Evolutionary conservation across 2,113 vertebrate genomes (phyloP), one percentile per base, ranked within the genome.

Genomic region (Ancistrus triradiatus): DNA sequence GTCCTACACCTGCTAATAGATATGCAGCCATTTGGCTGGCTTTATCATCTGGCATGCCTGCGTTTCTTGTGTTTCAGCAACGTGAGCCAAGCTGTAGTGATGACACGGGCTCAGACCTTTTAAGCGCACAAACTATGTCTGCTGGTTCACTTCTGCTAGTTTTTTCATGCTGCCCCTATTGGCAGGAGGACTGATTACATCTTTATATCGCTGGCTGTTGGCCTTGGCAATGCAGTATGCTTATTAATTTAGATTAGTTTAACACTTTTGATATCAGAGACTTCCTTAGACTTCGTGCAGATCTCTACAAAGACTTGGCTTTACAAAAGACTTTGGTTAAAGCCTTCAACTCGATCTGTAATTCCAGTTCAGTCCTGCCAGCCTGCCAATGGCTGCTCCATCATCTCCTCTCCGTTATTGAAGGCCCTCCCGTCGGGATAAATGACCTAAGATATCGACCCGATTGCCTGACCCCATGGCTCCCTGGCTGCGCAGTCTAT

Each of bases 391-490:
- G 21, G 51, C 60, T 68, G 50, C 61, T 64, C 64, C 62, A 75
- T 75, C 73, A 63, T 68, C 65, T 61, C 69, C 60, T 57, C 69
- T 68, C 62, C 24, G 50, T 67, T 63, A 65, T 65, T 69, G 65
- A 68, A 56, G 65, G 73, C 55, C 73, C 73, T 65, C 69, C 73
- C 63, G 61, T 49, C 38, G 69, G 60, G 65, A 64, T 71, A 68
- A 65, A 72, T 69, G 69, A 72, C 73, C 69, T 59, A 17, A 59
- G 60, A 46, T 75, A 75, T 75, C 73, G 61, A 75, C 61, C 73
- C 60, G 61, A 72, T 64, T 69, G 73, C 69, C 56, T 68, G 65
- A 60, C 73, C 73, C 44, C 50, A 9, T 42, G 24, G 61, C 56
- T 68, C 49, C 61, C 66, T 37, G 60, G 56, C 61, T 55, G 55